phyloP scores from a whole-genome alignment of 37 sponge, comb jelly and placozoan genomes.

The Agelas oroides region DNA sequence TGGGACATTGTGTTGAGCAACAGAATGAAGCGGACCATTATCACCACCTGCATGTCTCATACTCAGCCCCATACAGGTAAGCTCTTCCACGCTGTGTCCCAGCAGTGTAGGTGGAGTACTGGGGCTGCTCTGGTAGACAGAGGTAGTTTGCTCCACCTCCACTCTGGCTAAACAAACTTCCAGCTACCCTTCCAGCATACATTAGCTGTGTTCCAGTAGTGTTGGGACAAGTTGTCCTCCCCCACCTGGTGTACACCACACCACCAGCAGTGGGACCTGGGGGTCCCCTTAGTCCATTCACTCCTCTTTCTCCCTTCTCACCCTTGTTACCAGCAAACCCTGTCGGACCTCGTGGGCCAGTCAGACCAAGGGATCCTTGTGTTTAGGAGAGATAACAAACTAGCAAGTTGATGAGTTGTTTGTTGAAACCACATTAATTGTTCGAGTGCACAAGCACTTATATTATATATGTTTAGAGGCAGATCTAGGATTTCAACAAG shows the following conservation, averaged over 20 bases:
- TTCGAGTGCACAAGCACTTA: too few relatives aligned
- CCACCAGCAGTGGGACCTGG: conserved; percentile 16
- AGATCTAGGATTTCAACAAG: too few relatives aligned
- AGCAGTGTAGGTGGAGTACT: conserved; percentile 32
- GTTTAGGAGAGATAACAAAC: too few relatives aligned
- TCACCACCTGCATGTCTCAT: neutral
- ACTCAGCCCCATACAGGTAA: conserved; percentile 40
- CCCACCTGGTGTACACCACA: conserved; percentile 24
- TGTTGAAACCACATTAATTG: too few relatives aligned
- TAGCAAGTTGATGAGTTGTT: too few relatives aligned
- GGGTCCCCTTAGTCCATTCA: neutral
- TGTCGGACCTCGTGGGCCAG: too few relatives aligned
- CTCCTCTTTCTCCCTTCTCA: conserved; percentile 1
- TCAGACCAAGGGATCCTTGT: conserved; percentile 1
- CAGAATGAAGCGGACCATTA: too few relatives aligned
- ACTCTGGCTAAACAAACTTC: neutral
- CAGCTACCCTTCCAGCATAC: conserved; percentile 16
- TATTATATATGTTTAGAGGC: too few relatives aligned
- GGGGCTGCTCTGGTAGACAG: conserved; percentile 27
- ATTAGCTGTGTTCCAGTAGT: conserved; percentile 13
- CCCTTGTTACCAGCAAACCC: conserved; percentile 6
- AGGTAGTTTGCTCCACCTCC: conserved; percentile 37
- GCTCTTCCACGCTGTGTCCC: conserved; percentile 1
- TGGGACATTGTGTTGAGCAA: conserved; percentile 18
- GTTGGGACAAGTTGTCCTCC: conserved; percentile 23